Conservation (phyloP, 2,888 invertebrate species). For the Dolomedes plantarius region DNA sequence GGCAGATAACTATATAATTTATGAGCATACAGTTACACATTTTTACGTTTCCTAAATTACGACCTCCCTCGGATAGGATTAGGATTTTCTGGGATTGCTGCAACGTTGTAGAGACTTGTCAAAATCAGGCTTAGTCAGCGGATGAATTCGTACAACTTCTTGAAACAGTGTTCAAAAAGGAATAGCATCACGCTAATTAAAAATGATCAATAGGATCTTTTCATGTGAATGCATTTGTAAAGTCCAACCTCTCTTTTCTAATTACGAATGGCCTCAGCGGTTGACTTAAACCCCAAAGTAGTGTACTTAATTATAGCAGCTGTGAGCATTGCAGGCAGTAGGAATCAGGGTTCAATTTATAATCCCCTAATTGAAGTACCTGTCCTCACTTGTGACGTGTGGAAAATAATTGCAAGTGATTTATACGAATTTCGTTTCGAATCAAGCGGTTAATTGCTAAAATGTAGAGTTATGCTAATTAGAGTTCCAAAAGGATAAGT, state of each 20-base stretch:
- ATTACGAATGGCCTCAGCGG: slow-evolving; percentile 35
- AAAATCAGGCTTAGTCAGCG: not conserved
- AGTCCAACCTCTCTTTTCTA: slow-evolving; percentile 31
- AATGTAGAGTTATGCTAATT: slow-evolving; percentile 48
- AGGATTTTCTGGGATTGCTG: too few relatives aligned
- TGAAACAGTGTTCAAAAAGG: not conserved
- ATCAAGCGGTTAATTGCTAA: slow-evolving; percentile 50
- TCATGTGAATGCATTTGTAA: slow-evolving; percentile 13
- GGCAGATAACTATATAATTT: too few relatives aligned
- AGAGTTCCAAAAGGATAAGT: slow-evolving; percentile 25
- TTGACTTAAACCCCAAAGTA: slow-evolving; percentile 55
- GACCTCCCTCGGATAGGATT: too few relatives aligned
- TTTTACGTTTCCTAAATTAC: too few relatives aligned
- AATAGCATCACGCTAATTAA: slow-evolving; percentile 8
- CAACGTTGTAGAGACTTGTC: too few relatives aligned
- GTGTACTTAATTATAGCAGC: slow-evolving; percentile 38
- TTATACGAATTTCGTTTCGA: slow-evolving; percentile 49
- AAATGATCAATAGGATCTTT: slow-evolving; percentile 22
- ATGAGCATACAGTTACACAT: too few relatives aligned
- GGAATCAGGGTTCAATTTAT: slow-evolving; percentile 58
- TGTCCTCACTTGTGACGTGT: slow-evolving; percentile 48
- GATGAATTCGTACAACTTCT: not conserved
- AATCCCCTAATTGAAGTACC: slow-evolving; percentile 57
- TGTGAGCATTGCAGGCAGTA: slow-evolving; percentile 12
- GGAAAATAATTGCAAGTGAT: slow-evolving; percentile 59